These are phyloP conservation scores for Tenthredo livida DNA, from an alignment of 2,888 invertebrate species.

Conservation along the genomic window DNA sequence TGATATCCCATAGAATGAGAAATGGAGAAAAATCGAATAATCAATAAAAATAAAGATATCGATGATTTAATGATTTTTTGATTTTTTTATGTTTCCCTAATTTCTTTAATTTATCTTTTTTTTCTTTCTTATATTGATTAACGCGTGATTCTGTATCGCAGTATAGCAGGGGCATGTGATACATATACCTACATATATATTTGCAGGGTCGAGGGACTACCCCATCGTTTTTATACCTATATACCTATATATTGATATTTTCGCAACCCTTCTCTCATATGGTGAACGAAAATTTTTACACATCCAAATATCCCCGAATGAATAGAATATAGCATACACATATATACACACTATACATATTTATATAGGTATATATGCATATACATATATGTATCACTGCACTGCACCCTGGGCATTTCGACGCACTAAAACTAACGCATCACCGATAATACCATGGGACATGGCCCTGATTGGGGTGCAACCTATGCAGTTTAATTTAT, in stretches of 20 bases:
- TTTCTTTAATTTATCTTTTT: too few relatives aligned
- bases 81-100: too few relatives aligned
- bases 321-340: background rate
- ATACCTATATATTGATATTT: background rate
- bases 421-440: conserved; percentile 47
- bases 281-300: conserved; percentile 2
- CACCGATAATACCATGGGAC: conserved; percentile 68
- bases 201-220: background rate
- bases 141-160: background rate
- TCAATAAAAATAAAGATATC: too few relatives aligned
- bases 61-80: too few relatives aligned
- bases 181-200: background rate
- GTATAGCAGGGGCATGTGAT: background rate
- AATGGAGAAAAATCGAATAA: too few relatives aligned
- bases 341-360: background rate
- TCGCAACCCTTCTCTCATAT: background rate
- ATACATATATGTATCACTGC: background rate
- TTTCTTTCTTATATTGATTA: background rate
- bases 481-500: conserved; percentile 74
- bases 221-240: background rate
- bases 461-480: conserved; percentile 70
- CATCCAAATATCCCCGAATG: background rate
- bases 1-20: too few relatives aligned
- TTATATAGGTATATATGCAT: background rate
- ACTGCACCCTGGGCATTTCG: conserved; percentile 24